Base-by-base conservation (phyloP, 2,113 vertebrate genomes). In the Anhinga anhinga region DNA sequence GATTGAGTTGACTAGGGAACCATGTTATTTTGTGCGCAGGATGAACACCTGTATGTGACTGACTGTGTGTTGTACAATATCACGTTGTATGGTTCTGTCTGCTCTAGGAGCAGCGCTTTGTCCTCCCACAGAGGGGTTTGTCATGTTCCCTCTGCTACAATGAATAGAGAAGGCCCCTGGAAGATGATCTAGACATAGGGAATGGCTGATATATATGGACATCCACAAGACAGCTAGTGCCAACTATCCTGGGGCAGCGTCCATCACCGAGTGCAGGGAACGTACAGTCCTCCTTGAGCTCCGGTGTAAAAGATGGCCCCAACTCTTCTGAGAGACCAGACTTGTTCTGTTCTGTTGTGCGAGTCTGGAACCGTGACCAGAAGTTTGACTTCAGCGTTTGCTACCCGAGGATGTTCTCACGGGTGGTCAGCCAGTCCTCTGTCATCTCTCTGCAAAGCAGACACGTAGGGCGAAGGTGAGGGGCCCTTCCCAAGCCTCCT, bases 1-100 rank as follows among this genome's bases (percentile, higher is more conserved):
- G 53, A 30, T 5, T 44, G 78, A 59, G 27, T 40, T 0, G 0
- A 7, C 8, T 19, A 23, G 61, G 44, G n/a, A 59, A 13, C 29
- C 14, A 2, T 10, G 72, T 45, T 67, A 5, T 13, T 90, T 71
- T 80, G 47, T 26, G 56, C 21, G 14, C 53, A 70, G 88, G 36
- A 52, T 34, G 7, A 17, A 19, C 44, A 56, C 30, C 18, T 8
- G 15, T 30, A 6, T 2, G 10, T 38, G 0, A 16, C 40, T 67
- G 10, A 40, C 38, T 26, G 5, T 23, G 59, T 36, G 36, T 10
- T 74, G 40, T 17, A 36, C 25, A 29, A 0, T 7, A 1, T 13
- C 3, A 0, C 4, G 45, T 22, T 53, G 50, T 4, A 25, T 0
- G 2, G 19, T 63, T 84, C 40, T 71, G 42, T 6, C 38, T 93